These are phyloP conservation scores for Drosophila willistoni DNA, from an alignment of 1,140 invertebrate species.

Conservation along the genomic window DNA sequence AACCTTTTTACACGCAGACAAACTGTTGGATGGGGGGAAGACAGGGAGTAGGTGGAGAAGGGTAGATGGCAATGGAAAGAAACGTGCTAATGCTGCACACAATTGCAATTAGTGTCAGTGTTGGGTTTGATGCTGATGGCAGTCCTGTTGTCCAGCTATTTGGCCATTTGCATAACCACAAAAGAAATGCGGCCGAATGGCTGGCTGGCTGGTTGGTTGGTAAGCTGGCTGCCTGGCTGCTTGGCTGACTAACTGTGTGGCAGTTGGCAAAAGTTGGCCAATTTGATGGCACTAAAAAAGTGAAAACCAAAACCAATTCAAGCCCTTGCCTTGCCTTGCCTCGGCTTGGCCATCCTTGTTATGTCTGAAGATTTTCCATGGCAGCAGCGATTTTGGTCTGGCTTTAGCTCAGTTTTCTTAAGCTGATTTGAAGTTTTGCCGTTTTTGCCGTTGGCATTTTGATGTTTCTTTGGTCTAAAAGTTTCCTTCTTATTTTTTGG, in stretches of 20 bases:
- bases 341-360: conserved; percentile 27
- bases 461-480: conserved; percentile 12
- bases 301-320: conserved; percentile 25
- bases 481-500: background rate
- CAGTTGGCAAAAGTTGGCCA: conserved; percentile 25
- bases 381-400: conserved; percentile 24
- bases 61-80: background rate
- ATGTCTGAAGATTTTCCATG: conserved; percentile 48
- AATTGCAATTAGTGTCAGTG: conserved; percentile 81
- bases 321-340: background rate
- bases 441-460: conserved; percentile 23
- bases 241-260: background rate
- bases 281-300: conserved; percentile 10
- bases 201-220: background rate
- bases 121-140: conserved; percentile 46
- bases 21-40: background rate
- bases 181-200: conserved; percentile 47
- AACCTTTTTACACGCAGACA: conserved; percentile 62
- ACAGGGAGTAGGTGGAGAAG: background rate
- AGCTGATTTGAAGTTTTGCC: conserved; percentile 71
- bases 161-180: conserved; percentile 70
- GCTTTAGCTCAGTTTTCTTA: conserved; percentile 58
- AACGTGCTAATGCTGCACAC: conserved; percentile 69
- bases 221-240: background rate
- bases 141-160: conserved; percentile 34